Evolutionary conservation across 2,797 vertebrate genomes (phyloP), one percentile per base, ranked within the genome.

Genomic region (Tachyglossus aculeatus): DNA sequence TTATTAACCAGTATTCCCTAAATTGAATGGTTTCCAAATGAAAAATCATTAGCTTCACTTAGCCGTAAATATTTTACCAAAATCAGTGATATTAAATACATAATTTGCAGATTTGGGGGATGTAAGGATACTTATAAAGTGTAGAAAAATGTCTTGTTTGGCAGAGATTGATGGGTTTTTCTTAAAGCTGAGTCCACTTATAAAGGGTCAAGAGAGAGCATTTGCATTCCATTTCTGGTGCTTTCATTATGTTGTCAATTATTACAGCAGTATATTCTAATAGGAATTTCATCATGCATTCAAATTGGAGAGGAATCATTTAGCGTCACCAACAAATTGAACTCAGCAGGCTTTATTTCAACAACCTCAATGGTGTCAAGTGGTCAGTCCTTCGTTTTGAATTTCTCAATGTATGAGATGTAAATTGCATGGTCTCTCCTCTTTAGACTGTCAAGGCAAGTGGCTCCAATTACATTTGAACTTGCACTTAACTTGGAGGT

Each of bases 381-480:
- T 88, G 86, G 86, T 88, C 88, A 89, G 73, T 83, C 67, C 82
- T 87, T 88, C 68, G 52, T 69, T 88, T 91, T 92, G 90, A 87
- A 91, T 90, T 89, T 89, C 86, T 86, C 83, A 56, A 71, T 85
- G 73, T 63, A 87, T 50, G 73, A 90, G 81, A 90, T 89, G 82
- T 80, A 91, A 90, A 90, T 88, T 87, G 61, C 73, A 67, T 31
- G 69, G 80, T 81, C 68, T 84, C 76, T 89, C 64, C 70, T 86
- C 81, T 77, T 81, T 55, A 82, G 70, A 66, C 74, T 84, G 75
- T 67, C 77, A 74, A 44, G 65, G 76, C 69, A 84, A 89, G 89
- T 34, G 73, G 54, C 63, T 85, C 76, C 61, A 86, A 87, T 81
- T 87, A 80, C 57, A 81, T 83, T 72, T 54, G 67, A 85, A 83